Evolutionary conservation across 2,797 vertebrate species (phyloP), one percentile per base, ranked within the genome.

Genomic region (Poeciliopsis presidionis): DNA sequence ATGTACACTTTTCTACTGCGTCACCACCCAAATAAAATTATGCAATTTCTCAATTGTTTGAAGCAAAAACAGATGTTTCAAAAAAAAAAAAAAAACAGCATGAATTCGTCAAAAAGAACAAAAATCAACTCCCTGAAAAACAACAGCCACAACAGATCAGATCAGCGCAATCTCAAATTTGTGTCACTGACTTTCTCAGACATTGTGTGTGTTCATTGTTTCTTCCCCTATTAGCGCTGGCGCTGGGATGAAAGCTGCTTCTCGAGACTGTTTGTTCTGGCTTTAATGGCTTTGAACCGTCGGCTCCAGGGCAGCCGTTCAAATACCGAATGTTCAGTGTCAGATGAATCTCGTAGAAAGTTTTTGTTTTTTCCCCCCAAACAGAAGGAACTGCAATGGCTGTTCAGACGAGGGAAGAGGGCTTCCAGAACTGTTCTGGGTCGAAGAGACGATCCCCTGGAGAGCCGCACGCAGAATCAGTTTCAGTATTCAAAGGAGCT

Each of bases 201-300:
- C 14, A 69, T 4, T 25, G 39, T 69, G 18, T 39, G 36, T 43
- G 63, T 67, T 67, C 20, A 12, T 67, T 67, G 36, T 67, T 67
- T 22, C 36, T 14, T 69, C 22, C 18, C 22, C 20, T 25, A 41
- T 25, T 41, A 36, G 30, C 30, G 14, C 25, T 28, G 30, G 30
- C 59, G 9, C 39, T 13, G 39, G 39, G 39, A 69, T 43, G 13
- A 25, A 69, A 69, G 36, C 11, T 43, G 39, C 39, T 43, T 41
- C 65, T 69, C 43, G 22, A 43, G 22, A 14, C 65, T 14, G 65
- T 69, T 69, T 69, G 65, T 69, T 69, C 22, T 45, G 65, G 65
- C n/a, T 43, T 67, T 67, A 67, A 20, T 67, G 63, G 33, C 33
- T 67, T 25, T 39, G 63, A 67, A 67, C 63, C 8, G 9, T 69